These are phyloP conservation scores for Agonopterix arenella DNA, from an alignment of 2,888 invertebrate species.

Conservation along the genomic window DNA sequence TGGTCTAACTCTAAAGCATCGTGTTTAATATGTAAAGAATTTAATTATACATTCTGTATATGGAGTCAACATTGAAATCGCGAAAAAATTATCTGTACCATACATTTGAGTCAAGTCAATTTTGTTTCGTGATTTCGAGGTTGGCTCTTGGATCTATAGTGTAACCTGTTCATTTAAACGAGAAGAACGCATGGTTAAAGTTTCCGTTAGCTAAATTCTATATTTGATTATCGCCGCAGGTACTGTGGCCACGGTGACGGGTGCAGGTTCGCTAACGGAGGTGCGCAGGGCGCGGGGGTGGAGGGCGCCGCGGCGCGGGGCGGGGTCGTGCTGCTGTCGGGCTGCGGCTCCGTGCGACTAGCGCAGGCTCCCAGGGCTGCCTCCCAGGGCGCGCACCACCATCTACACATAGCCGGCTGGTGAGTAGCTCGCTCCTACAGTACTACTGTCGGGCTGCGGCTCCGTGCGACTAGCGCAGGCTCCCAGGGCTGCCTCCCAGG, in stretches of 20 bases:
- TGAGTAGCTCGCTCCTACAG: conserved; percentile 20
- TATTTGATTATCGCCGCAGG: conserved; percentile 46
- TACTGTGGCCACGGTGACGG: conserved; percentile 89
- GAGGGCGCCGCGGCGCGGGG: conserved; percentile 78
- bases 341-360: conserved; percentile 81
- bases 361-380: conserved; percentile 66
- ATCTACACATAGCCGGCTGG: conserved; percentile 79
- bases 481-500: conserved; percentile 71
- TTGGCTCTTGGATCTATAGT: no score
- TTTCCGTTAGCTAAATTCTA: no score
- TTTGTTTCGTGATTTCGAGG: no score
- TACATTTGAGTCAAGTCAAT: no score
- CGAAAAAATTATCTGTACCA: no score
- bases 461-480: conserved; percentile 73
- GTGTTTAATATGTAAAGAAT: no score
- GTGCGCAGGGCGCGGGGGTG: conserved; percentile 57
- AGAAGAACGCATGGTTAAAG: no score
- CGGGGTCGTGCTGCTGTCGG: conserved; percentile 80
- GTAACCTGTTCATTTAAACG: no score
- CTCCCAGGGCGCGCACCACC: conserved; percentile 72
- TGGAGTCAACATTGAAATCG: no score
- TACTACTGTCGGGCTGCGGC: conserved; percentile 73
- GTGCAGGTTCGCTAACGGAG: conserved; percentile 75
- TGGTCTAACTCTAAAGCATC: no score
- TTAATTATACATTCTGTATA: no score